A percentile compares a stretch with the other conserved stretches of the same genome.
phyloP scores from a whole-genome alignment of 2,113 vertebrate species.

The Xenus cinereus region DNA sequence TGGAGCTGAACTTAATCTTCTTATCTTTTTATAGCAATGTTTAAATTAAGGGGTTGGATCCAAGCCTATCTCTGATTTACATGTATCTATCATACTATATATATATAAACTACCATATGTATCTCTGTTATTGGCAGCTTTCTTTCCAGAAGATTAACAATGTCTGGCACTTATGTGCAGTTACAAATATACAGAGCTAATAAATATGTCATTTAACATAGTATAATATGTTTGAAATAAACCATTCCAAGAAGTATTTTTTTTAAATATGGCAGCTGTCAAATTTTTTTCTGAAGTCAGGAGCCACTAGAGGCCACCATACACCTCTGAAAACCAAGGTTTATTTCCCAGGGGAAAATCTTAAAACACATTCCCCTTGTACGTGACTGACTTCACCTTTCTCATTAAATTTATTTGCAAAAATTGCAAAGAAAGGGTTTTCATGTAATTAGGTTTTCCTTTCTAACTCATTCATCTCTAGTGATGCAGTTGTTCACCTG shows the following conservation, averaged over 20 bases:
- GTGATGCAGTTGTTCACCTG: not conserved
- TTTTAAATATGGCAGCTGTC: not conserved
- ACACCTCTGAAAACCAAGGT: not conserved
- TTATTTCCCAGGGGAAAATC: not conserved
- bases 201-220: not conserved
- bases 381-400: not conserved
- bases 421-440: not conserved
- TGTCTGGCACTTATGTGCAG: not conserved
- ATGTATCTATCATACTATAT: not conserved
- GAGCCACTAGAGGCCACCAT: constrained; percentile 51
- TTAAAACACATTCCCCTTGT: not conserved
- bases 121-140: not conserved
- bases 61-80: not conserved
- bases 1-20: not conserved
- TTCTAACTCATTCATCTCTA: not conserved
- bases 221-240: not conserved
- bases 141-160: not conserved
- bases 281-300: not conserved
- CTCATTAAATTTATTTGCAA: not conserved
- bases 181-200: not conserved
- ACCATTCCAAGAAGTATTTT: not conserved
- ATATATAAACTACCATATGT: no score
- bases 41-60: not conserved
- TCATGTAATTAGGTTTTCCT: not conserved
- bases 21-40: not conserved